Base-by-base conservation (phyloP, 64 coral and sea anemone species). In the Montipora cactus region DNA sequence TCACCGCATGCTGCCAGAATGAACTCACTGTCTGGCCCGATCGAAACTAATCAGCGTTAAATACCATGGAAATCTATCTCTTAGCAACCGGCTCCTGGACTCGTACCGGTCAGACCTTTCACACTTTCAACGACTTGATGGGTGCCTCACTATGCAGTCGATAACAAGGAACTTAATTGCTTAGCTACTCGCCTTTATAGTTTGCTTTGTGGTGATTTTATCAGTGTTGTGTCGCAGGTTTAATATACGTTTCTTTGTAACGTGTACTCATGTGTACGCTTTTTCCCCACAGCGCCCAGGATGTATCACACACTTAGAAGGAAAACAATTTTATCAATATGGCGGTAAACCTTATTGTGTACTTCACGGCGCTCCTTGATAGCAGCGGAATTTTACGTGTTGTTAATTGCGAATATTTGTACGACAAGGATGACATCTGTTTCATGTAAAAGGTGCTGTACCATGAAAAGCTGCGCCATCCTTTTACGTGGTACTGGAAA, bases 331-430 rank as follows among this genome's bases (percentile, higher is more conserved):
- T 67, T 97, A 97, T 91, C 92, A 83, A 49, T 89, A 91, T 97
- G 95, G 95, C 66, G 95, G 95, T 19, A 97, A 83, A 81, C 95
- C 95, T 4, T 97, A 67, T 82, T 97, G 95, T 61, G 95, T 97
- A 13, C 76, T 97, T 2, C 95, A 97, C 18, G 95, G 95, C 5
- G 84, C 92, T 13, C 79, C 95, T 22, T 97, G 81, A 91, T 16
- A 75, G 18, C 62, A 50, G 68, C 50, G 46, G 14, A 57, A 57
- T 57, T 57, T 84, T 59, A 28, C 4, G 15, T 47, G 48, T 84
- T 84, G 28, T 19, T 37, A 37, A 37, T 37, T 37, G 37, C 37
- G 37, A 37, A 37, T 37, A 37, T 84, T 53, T 20, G 47, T 4
- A 44, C 19, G 79, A 61, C 59, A 64, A 62, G 59, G 22, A 44